A percentile compares a stretch with the other conserved stretches of the same genome.
Evolutionary conservation across 64 coral and sea anemone genomes (phyloP).

Genomic region (Dendrophyllia cribrosa): DNA sequence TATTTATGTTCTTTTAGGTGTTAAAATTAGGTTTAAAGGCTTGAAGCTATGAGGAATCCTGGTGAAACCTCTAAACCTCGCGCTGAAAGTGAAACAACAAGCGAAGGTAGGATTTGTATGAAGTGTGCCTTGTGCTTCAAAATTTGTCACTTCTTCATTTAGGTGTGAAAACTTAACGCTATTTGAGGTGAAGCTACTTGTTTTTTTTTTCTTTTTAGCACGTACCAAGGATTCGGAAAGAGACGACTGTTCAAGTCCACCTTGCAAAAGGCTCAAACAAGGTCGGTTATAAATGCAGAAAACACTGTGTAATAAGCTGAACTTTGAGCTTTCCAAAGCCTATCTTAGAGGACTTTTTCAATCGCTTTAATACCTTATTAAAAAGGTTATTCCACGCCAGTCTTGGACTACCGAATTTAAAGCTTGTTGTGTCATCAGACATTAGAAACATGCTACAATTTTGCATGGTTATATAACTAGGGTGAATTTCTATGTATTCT

Average conservation of each 20-base stretch:
- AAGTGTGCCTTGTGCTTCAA: not conserved
- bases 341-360: not conserved
- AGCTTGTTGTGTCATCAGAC: too few relatives aligned
- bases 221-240: constrained; percentile 42
- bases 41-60: constrained; percentile 72
- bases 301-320: not conserved
- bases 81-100: constrained; percentile 13
- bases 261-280: constrained; percentile 98
- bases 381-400: too few relatives aligned
- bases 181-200: not conserved
- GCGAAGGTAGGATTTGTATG: constrained; percentile 34
- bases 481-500: too few relatives aligned
- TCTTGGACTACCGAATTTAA: too few relatives aligned
- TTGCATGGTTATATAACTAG: too few relatives aligned
- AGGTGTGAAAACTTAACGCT: not conserved
- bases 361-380: not conserved
- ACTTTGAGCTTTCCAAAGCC: not conserved
- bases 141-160: not conserved
- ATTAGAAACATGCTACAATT: too few relatives aligned
- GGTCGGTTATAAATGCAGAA: constrained; percentile 45
- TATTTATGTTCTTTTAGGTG: constrained; percentile 13
- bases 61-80: constrained; percentile 51
- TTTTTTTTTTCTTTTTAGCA: not conserved
- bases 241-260: constrained; percentile 92
- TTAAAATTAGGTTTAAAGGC: constrained; percentile 1